Base-by-base conservation (phyloP, 2,888 invertebrate genomes). In the Oegoconia quadripuncta region DNA sequence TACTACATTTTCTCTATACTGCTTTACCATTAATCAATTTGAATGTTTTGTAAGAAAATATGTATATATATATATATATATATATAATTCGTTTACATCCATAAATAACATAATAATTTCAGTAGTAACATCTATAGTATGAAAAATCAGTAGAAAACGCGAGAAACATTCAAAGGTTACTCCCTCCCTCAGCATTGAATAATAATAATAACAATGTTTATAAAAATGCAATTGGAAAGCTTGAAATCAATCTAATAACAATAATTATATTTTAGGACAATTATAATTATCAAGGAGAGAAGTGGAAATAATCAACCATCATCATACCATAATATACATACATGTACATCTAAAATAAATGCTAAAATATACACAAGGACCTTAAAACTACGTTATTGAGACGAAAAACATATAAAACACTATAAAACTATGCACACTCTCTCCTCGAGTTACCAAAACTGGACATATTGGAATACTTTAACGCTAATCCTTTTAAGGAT, bases 301-400 rank as follows among this genome's bases (percentile, higher is more conserved):
- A 59, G 56, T 52, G 46, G 47, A 52, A 55, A 53, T 50, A 51
- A 63, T 55, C 62, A n/a, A n/a, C n/a, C n/a, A n/a, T n/a, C n/a
- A n/a, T n/a, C n/a, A n/a, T n/a, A n/a, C n/a, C n/a, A 67, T 66
- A 71, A 75, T 75, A 74, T 74, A 76, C 72, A 74, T 62, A 63
- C 45, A 56, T 67, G 44, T 37, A 64, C 42, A 58, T 55, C 59
- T 69, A 66, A 60, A 65, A 64, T 66, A 68, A 68, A 71, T 70
- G 69, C 71, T 72, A 70, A 64, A 69, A 67, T 74, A 65, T 73
- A 73, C 72, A 73, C 46, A 37, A 62, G 47, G 55, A 54, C 56
- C 64, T 67, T n/a, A 56, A 39, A 50, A 44, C 60, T 65, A 66
- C 44, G 47, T 55, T 55, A 59, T 57, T 55, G 55, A 52, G 46